Base-by-base conservation (phyloP, 2,888 invertebrate species). In the Bibio marci region DNA sequence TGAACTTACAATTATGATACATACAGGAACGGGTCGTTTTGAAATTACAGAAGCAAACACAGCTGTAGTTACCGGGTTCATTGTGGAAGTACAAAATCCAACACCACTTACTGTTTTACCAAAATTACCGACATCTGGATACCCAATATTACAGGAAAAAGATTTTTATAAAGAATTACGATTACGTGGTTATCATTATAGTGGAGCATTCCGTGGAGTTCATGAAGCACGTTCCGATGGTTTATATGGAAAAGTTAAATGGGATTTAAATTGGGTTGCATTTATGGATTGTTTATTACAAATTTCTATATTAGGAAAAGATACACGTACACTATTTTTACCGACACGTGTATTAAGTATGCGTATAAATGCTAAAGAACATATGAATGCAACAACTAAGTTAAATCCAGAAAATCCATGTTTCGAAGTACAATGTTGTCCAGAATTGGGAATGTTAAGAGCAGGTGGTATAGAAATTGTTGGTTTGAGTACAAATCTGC, bases 221-320 rank as follows among this genome's bases (percentile, higher is more conserved):
- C 41, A 46, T 3, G 39, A 44, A 8, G 59, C 59, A 1, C 53
- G 61, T 1, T 45, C 53, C 2, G 59, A 62, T 46, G 62, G 62
- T 1, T 39, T 52, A 0, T 54, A 49, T 19, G 62, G 61, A 4
- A 49, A 52, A 54, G 54, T 50, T 6, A 57, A 67, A 38, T 90
- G 87, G 87, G 67, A 71, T 36, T 76, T 76, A 50, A 83, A 86
- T 60, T 92, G 90, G 88, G 76, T 83, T 7, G 71, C 82, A 3
- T 87, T 87, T 58, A 71, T 92, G 63, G 91, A 92, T 62, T 80
- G 81, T 27, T 79, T 92, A 76, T 65, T 92, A 12, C 91, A 92
- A 59, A 73, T 83, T 49, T 71, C 75, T 49, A 74, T 88, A 36
- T 56, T 87, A 19, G 71, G 74, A 19, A 66, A 74, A 41, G 74